These are phyloP conservation scores for Eptatretus atami DNA, from an alignment of 2,797 vertebrate genomes.

Conservation along the genomic window DNA sequence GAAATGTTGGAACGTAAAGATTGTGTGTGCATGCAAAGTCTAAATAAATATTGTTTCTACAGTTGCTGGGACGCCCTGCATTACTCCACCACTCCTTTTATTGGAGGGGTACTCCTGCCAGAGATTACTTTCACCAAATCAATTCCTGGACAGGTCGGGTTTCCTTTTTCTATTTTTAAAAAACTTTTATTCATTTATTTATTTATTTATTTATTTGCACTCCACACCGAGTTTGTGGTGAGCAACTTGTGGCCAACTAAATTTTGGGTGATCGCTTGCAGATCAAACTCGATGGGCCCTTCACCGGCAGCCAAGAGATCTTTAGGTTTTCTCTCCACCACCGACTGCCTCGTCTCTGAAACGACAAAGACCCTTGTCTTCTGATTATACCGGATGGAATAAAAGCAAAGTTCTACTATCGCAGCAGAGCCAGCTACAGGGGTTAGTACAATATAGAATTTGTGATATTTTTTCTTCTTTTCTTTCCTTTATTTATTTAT, in stretches of 20 bases:
- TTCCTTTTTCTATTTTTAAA: background rate
- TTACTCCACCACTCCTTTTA: conserved; percentile 58
- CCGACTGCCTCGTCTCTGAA: conserved; percentile 51
- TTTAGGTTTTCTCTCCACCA: conserved; percentile 48
- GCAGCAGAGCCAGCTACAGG: conserved; percentile 59
- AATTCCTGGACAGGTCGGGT: conserved; percentile 44
- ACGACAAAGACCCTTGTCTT: conserved; percentile 34
- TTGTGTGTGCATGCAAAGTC: no score
- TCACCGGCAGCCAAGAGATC: conserved; percentile 44
- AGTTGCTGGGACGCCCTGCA: conserved; percentile 50
- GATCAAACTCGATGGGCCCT: conserved; percentile 27
- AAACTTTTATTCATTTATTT: background rate
- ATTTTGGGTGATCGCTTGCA: conserved; percentile 13
- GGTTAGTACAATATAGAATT: conserved; percentile 23
- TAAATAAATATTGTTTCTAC: conserved; percentile 8
- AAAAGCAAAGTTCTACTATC: conserved; percentile 38
- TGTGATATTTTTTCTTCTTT: conserved; percentile 9
- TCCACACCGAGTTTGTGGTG: background rate
- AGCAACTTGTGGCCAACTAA: background rate
- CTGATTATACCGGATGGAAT: conserved; percentile 87
- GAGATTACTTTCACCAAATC: conserved; percentile 40
- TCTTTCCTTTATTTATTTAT: conserved; percentile 6
- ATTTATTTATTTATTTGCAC: background rate
- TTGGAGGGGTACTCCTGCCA: conserved; percentile 32
- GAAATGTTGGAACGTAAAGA: no score